These are phyloP conservation scores for Nannospalax galili DNA, from an alignment of 2,113 vertebrate species.

Conservation along the genomic window DNA sequence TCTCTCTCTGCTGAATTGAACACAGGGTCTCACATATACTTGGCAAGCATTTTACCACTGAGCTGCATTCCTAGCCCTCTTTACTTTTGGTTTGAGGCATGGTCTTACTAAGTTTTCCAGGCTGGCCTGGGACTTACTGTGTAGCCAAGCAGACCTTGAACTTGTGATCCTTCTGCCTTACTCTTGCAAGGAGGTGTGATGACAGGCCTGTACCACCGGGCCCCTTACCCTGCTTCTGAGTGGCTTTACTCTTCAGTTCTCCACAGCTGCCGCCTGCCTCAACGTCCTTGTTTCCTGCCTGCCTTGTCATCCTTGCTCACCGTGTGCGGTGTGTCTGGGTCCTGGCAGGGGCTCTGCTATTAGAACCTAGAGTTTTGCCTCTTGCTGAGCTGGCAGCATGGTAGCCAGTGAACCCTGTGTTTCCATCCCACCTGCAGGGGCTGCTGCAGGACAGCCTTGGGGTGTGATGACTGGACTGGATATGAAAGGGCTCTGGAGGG, in stretches of 20 bases:
- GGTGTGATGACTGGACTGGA: background rate
- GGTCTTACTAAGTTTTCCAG: background rate
- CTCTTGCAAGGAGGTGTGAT: background rate
- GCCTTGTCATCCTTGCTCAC: background rate
- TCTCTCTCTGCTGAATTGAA: background rate
- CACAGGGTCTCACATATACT: background rate
- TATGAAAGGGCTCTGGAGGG: background rate
- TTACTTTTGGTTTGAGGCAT: background rate
- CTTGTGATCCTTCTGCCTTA: background rate
- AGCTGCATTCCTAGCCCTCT: too few species aligned
- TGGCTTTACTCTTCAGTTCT: background rate
- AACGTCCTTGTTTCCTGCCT: too few species aligned
- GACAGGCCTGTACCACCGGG: background rate
- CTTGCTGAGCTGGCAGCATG: background rate
- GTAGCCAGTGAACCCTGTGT: background rate
- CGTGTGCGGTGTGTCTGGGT: background rate
- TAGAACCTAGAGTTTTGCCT: background rate
- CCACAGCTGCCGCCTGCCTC: background rate
- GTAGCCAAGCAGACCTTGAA: background rate
- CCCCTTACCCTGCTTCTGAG: rapidly evolving
- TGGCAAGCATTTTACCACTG: background rate
- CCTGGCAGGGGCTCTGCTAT: background rate
- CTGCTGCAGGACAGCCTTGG: background rate
- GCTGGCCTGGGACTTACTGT: background rate
- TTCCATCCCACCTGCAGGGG: background rate